A percentile compares a stretch with the other conserved stretches of the same genome.
phyloP scores from a whole-genome alignment of 2,888 invertebrate species.

The Heliconius aoede region DNA sequence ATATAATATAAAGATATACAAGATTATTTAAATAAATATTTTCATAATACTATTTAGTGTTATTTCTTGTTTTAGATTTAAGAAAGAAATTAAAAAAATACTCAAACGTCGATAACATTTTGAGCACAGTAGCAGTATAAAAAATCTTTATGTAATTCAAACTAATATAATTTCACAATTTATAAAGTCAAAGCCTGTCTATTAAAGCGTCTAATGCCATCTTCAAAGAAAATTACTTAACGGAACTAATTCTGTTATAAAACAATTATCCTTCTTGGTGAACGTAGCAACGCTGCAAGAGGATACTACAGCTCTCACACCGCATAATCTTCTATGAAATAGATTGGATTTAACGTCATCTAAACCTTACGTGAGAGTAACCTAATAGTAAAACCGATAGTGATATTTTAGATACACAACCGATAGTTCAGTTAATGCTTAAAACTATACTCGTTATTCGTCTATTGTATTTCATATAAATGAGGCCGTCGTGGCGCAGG shows the following conservation, averaged over 20 bases:
- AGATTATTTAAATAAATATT: too few relatives aligned
- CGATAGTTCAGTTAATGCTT: neutral
- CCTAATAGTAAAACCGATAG: constrained; percentile 4
- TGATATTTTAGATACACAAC: neutral
- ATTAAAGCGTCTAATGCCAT: constrained; percentile 11
- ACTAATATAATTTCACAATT: constrained; percentile 1
- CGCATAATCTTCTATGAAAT: constrained; percentile 29
- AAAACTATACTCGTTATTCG: neutral
- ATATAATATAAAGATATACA: too few relatives aligned
- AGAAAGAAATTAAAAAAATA: too few relatives aligned
- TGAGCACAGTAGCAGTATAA: neutral
- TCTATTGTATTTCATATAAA: neutral
- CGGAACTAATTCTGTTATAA: constrained; percentile 26
- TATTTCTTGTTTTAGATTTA: too few relatives aligned
- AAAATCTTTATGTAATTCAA: neutral
- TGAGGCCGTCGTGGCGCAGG: too few relatives aligned
- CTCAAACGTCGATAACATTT: too few relatives aligned
- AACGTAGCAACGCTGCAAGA: constrained; percentile 17
- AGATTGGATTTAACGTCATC: constrained; percentile 29
- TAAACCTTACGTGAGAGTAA: constrained; percentile 11
- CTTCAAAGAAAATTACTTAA: constrained; percentile 30
- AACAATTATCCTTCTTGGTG: constrained; percentile 23
- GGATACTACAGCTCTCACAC: constrained; percentile 19
- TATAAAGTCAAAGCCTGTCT: constrained; percentile 11
- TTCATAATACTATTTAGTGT: too few relatives aligned